Conservation (phyloP, 1,140 invertebrate species). For the Chironomus striatipennis region DNA sequence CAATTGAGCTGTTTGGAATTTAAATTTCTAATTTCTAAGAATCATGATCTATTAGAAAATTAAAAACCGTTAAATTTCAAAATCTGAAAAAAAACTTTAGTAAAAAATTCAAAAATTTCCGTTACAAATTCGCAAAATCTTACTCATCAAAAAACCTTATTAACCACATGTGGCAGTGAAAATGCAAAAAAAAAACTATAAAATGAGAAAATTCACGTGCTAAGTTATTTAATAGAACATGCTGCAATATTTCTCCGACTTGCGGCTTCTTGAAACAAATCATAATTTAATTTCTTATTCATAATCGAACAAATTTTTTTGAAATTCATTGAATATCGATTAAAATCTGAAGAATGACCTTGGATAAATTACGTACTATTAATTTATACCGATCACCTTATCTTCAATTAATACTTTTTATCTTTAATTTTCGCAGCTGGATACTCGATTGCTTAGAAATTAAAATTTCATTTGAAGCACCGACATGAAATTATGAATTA, state of each 20-base stretch:
- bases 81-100: too few species aligned
- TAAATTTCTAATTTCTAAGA: background rate
- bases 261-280: background rate
- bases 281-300: background rate
- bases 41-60: background rate
- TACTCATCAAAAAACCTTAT: too few species aligned
- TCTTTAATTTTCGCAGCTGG: conserved; percentile 5
- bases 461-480: background rate
- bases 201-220: too few species aligned
- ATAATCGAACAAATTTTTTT: background rate
- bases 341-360: background rate
- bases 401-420: background rate
- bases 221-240: too few species aligned
- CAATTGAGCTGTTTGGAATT: background rate
- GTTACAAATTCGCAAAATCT: too few species aligned
- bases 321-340: conserved; percentile 9
- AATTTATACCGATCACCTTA: background rate
- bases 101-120: too few species aligned
- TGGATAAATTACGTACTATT: conserved; percentile 13
- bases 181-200: too few species aligned
- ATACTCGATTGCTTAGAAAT: background rate
- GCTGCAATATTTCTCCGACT: too few species aligned
- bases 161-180: too few species aligned
- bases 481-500: background rate
- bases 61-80: too few species aligned